A percentile compares a stretch with the other conserved stretches of the same genome.
phyloP scores from a whole-genome alignment of 1,140 invertebrate genomes.

The Drosophila santomea region DNA sequence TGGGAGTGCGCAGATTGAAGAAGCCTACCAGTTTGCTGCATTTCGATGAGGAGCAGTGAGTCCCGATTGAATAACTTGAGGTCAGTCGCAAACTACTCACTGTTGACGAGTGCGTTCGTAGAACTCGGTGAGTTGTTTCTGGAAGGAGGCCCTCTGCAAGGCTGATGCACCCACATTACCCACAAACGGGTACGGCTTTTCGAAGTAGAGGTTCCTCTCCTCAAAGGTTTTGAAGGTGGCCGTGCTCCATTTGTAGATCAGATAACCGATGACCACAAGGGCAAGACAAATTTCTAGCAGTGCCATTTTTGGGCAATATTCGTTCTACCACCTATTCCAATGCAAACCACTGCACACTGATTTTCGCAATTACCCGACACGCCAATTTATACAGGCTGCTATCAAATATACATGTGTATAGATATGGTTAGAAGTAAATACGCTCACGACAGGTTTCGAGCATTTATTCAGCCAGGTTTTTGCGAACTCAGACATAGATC shows the following conservation, averaged over 20 bases:
- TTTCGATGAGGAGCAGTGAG: neutral
- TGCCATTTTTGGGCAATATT: constrained; percentile 12
- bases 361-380: neutral
- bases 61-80: neutral
- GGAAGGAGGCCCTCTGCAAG: constrained; percentile 56
- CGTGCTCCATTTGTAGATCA: constrained; percentile 63
- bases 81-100: constrained; percentile 39
- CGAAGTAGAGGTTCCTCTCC: constrained; percentile 66
- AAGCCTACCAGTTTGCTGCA: constrained; percentile 85
- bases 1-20: constrained; percentile 86
- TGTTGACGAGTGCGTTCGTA: constrained; percentile 60
- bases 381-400: constrained; percentile 22
- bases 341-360: constrained; percentile 10
- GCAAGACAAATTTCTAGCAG: constrained; percentile 31
- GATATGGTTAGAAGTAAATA: neutral
- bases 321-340: neutral
- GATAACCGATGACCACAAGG: constrained; percentile 15
- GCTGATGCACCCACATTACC: constrained; percentile 76
- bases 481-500: neutral
- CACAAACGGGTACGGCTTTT: constrained; percentile 76
- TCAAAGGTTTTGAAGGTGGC: constrained; percentile 73
- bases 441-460: constrained; percentile 2
- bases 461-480: neutral
- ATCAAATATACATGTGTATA: neutral
- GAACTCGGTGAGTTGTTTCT: constrained; percentile 50